These are phyloP conservation scores for Hemibagrus guttatus DNA, from an alignment of 2,797 vertebrate genomes.

Conservation along the genomic window DNA sequence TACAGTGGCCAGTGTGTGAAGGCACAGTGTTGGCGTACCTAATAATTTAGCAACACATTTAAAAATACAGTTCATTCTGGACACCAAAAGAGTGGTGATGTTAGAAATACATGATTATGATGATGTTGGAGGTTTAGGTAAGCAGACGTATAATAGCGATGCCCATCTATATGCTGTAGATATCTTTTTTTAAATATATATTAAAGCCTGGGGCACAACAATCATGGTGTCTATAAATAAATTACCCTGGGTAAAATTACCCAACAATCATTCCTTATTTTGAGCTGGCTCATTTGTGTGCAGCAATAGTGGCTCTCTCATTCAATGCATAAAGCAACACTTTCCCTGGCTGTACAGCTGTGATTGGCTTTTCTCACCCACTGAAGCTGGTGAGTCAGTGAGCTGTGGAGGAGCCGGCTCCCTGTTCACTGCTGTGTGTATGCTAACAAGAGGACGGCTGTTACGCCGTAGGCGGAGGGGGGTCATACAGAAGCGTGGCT, in stretches of 20 bases:
- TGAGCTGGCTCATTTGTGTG: slow-evolving; percentile 10
- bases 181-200: neutral
- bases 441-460: slow-evolving; percentile 49
- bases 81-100: neutral
- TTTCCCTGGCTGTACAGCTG: slow-evolving; percentile 37
- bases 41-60: no score
- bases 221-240: slow-evolving; percentile 28
- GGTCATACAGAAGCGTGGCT: slow-evolving; percentile 43
- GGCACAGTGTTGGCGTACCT: neutral
- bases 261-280: slow-evolving; percentile 38
- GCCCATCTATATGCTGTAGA: no score
- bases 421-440: slow-evolving; percentile 47
- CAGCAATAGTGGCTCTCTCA: slow-evolving; percentile 13
- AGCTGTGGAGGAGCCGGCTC: slow-evolving; percentile 43
- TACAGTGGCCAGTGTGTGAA: neutral
- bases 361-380: slow-evolving; percentile 48
- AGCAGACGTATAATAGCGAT: neutral
- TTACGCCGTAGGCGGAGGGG: slow-evolving; percentile 44
- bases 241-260: slow-evolving; percentile 27
- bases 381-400: slow-evolving; percentile 55
- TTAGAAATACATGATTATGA: neutral
- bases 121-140: neutral
- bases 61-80: neutral
- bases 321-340: slow-evolving; percentile 25
- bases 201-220: neutral